Conservation (phyloP, 2,888 invertebrate genomes). For the Drosophila greeni region DNA sequence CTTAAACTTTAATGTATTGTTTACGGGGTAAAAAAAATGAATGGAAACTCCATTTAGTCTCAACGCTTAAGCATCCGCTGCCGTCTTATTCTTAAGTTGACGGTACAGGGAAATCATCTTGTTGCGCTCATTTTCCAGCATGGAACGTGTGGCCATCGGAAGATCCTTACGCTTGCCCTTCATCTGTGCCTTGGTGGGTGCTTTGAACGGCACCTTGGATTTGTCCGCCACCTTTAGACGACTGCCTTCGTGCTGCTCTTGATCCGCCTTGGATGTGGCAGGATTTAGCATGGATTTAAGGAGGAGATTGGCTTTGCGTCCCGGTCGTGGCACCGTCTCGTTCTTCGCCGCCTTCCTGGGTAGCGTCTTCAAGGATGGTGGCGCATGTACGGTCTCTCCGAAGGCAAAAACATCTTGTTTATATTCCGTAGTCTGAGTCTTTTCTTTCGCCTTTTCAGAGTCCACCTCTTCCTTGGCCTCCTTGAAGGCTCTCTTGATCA, state of each 20-base stretch:
- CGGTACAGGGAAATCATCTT: constrained; percentile 83
- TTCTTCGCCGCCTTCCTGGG: constrained; percentile 80
- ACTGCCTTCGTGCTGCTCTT: background rate
- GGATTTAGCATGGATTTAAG: constrained; percentile 80
- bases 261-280: constrained; percentile 32
- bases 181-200: constrained; percentile 74
- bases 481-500: constrained; percentile 75
- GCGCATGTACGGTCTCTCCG: constrained; percentile 87
- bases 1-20: background rate
- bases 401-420: constrained; percentile 84
- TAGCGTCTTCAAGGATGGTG: constrained; percentile 82
- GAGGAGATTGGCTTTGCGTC: constrained; percentile 76
- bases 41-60: constrained; percentile 7
- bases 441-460: constrained; percentile 31
- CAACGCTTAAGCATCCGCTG: constrained; percentile 3
- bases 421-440: constrained; percentile 77
- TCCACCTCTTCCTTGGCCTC: constrained; percentile 68
- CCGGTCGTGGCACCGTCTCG: constrained; percentile 79
- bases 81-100: constrained; percentile 79
- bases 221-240: background rate
- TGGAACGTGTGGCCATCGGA: constrained; percentile 81
- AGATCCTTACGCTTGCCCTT: constrained; percentile 83
- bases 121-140: constrained; percentile 82
- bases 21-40: background rate
- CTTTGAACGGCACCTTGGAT: constrained; percentile 23